phyloP scores from a whole-genome alignment of 2,888 invertebrate species.

The Eupsilia transversa region DNA sequence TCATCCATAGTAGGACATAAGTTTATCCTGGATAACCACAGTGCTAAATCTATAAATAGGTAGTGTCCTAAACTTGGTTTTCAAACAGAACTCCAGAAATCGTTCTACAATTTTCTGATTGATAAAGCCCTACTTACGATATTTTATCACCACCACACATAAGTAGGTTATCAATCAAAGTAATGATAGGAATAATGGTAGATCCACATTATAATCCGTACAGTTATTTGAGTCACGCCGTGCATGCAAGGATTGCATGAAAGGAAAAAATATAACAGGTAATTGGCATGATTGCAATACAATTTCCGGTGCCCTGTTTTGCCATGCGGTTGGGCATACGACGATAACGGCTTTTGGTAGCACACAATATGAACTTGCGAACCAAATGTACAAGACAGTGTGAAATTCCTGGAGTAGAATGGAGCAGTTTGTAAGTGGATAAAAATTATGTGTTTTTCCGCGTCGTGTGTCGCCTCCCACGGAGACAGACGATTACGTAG shows the following conservation, averaged over 20 bases:
- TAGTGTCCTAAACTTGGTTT: not conserved
- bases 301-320: slow-evolving; percentile 38
- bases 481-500: slow-evolving; percentile 34
- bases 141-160: not conserved
- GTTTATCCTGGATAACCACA: not conserved
- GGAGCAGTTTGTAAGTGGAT: slow-evolving; percentile 40
- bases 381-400: slow-evolving; percentile 10
- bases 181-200: slow-evolving; percentile 4
- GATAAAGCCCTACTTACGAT: not conserved
- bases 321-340: slow-evolving; percentile 8
- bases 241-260: not conserved
- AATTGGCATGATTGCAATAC: slow-evolving; percentile 27
- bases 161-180: slow-evolving; percentile 12
- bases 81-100: not conserved
- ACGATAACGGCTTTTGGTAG: slow-evolving; percentile 4
- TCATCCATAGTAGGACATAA: not conserved
- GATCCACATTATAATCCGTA: slow-evolving; percentile 11
- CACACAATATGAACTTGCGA: slow-evolving; percentile 1
- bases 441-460: slow-evolving; percentile 54
- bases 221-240: not conserved
- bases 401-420: slow-evolving; percentile 27
- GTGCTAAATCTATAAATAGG: not conserved
- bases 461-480: slow-evolving; percentile 48
- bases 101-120: not conserved
- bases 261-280: slow-evolving; percentile 15